phyloP scores from a whole-genome alignment of 2,113 vertebrate species.

The Sinocyclocheilus grahami region DNA sequence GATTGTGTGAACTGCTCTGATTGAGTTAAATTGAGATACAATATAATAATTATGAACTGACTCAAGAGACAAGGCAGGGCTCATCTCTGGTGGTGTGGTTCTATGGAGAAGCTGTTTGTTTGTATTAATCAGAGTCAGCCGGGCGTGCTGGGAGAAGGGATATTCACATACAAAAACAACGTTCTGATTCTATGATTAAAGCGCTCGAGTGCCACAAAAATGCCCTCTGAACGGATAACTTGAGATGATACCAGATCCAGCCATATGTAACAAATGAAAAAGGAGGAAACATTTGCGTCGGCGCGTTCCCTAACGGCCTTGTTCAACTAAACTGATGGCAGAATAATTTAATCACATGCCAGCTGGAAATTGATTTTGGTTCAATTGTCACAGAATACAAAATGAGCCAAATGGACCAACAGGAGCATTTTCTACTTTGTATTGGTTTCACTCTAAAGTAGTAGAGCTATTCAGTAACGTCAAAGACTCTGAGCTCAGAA shows the following conservation, averaged over 20 bases:
- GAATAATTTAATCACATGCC: conserved; percentile 57
- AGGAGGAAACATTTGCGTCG: conserved; percentile 39
- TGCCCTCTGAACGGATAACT: conserved; percentile 43
- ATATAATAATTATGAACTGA: conserved; percentile 72
- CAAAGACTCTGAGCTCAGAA: neutral
- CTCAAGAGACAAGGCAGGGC: conserved; percentile 65
- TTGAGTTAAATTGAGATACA: conserved; percentile 74
- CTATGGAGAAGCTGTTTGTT: conserved; percentile 65
- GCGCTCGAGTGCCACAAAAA: conserved; percentile 53
- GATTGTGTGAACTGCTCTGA: conserved; percentile 63
- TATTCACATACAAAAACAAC: conserved; percentile 47
- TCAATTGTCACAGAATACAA: conserved; percentile 49
- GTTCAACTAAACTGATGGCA: conserved; percentile 54
- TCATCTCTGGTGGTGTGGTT: conserved; percentile 62
- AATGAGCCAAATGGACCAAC: conserved; percentile 22
- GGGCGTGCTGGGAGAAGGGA: conserved; percentile 47
- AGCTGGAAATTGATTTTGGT: conserved; percentile 55
- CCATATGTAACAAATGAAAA: conserved; percentile 57
- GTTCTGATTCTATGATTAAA: conserved; percentile 57
- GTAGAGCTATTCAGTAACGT: neutral
- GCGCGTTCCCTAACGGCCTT: conserved; percentile 45
- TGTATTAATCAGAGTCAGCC: conserved; percentile 66
- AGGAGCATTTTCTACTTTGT: neutral
- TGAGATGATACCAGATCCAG: conserved; percentile 48
- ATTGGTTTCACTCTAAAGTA: neutral